Evolutionary conservation across 1,140 invertebrate genomes (phyloP), one percentile per base, ranked within the genome.

Genomic region (Augochlora pura): DNA sequence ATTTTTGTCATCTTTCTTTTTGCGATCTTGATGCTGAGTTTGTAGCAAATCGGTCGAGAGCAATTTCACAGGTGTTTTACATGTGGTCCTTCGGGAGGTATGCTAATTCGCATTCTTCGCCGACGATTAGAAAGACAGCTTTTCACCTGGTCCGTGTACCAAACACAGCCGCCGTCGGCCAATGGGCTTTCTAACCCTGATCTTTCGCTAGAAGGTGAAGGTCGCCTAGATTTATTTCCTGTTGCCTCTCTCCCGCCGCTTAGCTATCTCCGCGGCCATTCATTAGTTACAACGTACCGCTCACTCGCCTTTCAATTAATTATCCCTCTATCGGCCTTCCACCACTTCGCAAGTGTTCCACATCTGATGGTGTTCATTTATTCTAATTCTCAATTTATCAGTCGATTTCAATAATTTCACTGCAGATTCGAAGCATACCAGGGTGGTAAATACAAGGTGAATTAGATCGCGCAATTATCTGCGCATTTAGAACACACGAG

Each of bases 171-270:
- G 59, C 74, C 23, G 25, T 52, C 10, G 23, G 18, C 18, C 74
- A 49, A 81, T 65, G 60, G 57, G 54, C 83, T 84, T 84, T 82
- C 76, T 82, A 87, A 77, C 78, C 80, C 80, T 87, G 86, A 87
- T 87, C 86, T 82, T 73, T 54, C 79, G 52, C 32, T 46, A 57
- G 79, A 86, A 87, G 86, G 82, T 84, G 85, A 87, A 87, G 86
- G 86, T 66, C 86, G 79, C 38, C 76, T 69, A 71, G 66, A 82
- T 68, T 69, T 77, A 84, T 85, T 84, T 85, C 66, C 80, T 79
- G 32, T 38, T 65, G 4, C 32, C 63, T n/a, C n/a, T 65, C 63
- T 23, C 54, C 54, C n/a, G 54, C 4, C 38, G 9, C 38, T 14
- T 38, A 16, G 6, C 63, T 54, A 59, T 57, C 77, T 54, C 23